Evolutionary conservation across 2,888 invertebrate species (phyloP).

Genomic region (Acanthosepion esculentum): DNA sequence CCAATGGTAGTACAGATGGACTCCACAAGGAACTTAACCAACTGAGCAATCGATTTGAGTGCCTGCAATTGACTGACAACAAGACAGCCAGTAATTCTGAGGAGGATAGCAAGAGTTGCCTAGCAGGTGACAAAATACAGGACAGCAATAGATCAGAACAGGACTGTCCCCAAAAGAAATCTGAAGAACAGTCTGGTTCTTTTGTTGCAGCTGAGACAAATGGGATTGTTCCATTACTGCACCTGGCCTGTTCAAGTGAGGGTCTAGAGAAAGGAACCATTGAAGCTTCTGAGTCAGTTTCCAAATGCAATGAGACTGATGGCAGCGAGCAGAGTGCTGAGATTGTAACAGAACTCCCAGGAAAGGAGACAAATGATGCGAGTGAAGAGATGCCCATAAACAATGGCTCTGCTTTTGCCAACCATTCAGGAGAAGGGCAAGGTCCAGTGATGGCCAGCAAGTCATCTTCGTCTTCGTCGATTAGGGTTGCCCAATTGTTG

Average conservation of each 20-base stretch:
- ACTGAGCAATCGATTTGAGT: not conserved
- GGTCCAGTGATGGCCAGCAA: constrained; percentile 6
- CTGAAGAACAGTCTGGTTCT: constrained; percentile 33
- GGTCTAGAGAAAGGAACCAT: constrained; percentile 44
- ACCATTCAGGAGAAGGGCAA: not conserved
- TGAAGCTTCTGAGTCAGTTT: constrained; percentile 20
- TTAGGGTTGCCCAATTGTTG: constrained; percentile 41
- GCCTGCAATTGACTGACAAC: not conserved
- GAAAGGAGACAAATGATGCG: not conserved
- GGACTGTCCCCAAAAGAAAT: not conserved
- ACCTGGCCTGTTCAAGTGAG: not conserved
- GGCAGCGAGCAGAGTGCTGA: not conserved
- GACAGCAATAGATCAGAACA: constrained; percentile 35
- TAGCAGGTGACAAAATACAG: not conserved
- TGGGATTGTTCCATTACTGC: constrained; percentile 34
- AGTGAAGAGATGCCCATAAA: not conserved
- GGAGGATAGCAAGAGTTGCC: not conserved
- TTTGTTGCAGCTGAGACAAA: not conserved
- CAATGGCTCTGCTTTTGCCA: not conserved
- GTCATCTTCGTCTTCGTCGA: constrained; percentile 34
- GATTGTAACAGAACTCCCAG: not conserved
- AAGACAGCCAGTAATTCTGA: not conserved
- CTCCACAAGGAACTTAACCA: not conserved
- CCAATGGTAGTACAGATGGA: not conserved
- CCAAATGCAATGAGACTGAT: constrained; percentile 11